Base-by-base conservation (phyloP, 2,797 vertebrate genomes). In the Oreochromis grahami region DNA sequence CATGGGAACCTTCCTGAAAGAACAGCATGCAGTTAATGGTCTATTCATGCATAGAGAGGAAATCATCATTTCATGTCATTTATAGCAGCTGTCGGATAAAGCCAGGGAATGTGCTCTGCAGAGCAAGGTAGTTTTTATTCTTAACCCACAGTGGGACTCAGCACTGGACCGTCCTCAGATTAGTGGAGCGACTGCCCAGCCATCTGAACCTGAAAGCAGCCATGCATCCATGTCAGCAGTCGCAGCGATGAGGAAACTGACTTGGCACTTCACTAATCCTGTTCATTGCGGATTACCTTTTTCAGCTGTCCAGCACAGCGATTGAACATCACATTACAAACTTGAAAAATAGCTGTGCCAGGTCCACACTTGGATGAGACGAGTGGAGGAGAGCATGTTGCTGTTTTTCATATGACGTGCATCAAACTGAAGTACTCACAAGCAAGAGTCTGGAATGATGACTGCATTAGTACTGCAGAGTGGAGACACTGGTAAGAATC, bases 21-120 rank as follows among this genome's bases (percentile, higher is more conserved):
- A 91, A 77, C 93, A 93, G 92, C 92, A 87, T 86, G 92, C 21
- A 38, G 92, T 89, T 95, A 95, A 94, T 94, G 89, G 92, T 90
- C 86, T 94, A 84, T 82, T 92, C 1, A 53, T 65, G 87, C 85
- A 90, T 77, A 56, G 51, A 83, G 84, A 87, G 90, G 83, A 91
- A 91, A 93, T 90, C 21, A 91, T 91, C 36, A 90, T 92, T 91
- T 88, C 87, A 87, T 88, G 88, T 91, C 85, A 90, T 93, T 90
- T 91, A 81, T 79, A 94, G 89, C 89, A 93, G 90, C 91, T 93
- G 92, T 86, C 86, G 51, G 68, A 79, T 72, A 90, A 79, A 88
- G 70, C 26, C 8, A 58, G 68, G 56, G 88, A 88, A 89, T 78
- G 79, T 88, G 79, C 80, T 88, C 84, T 85, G 88, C 76, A 45